Percentiles rank a stretch among this genome's conserved stretches.
These are phyloP conservation scores for Stigmatopora nigra DNA, from an alignment of 2,113 vertebrate species.

Conservation along the genomic window DNA sequence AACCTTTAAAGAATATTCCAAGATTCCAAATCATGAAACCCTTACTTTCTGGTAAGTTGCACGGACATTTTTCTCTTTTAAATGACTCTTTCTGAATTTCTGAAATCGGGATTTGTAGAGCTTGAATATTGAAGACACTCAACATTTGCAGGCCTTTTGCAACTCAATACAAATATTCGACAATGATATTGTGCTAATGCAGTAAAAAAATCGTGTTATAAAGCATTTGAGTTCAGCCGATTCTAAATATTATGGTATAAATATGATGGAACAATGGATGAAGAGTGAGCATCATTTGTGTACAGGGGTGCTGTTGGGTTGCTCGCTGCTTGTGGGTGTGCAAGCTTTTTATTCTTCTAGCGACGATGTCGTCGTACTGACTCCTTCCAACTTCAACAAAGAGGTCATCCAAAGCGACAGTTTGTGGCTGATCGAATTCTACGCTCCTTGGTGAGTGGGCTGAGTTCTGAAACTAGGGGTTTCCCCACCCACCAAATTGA, in stretches of 20 bases:
- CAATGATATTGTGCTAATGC: neutral
- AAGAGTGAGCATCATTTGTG: neutral
- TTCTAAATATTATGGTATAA: neutral
- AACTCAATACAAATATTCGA: neutral
- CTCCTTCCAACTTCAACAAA: conserved; percentile 84
- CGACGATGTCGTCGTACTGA: conserved; percentile 90
- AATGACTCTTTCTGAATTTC: accelerated
- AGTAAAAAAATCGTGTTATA: neutral
- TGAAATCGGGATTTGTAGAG: neutral
- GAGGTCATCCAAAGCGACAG: conserved; percentile 90
- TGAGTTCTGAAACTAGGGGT: neutral
- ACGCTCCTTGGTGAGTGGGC: conserved; percentile 89
- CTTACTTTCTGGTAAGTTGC: conserved; percentile 53
- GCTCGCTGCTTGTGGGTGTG: conserved; percentile 73
- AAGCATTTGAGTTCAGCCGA: neutral
- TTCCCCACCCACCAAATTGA: neutral
- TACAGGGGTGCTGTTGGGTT: conserved; percentile 79
- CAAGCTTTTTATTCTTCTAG: conserved; percentile 78
- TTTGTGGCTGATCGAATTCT: conserved; percentile 94
- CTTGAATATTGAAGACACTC: conserved; percentile 18
- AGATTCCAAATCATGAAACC: conserved; percentile 41
- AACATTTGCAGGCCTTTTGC: conserved; percentile 25
- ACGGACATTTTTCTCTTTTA: neutral
- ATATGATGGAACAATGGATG: neutral
- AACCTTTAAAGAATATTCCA: neutral